phyloP scores from a whole-genome alignment of 2,888 invertebrate species.

The Actias luna region DNA sequence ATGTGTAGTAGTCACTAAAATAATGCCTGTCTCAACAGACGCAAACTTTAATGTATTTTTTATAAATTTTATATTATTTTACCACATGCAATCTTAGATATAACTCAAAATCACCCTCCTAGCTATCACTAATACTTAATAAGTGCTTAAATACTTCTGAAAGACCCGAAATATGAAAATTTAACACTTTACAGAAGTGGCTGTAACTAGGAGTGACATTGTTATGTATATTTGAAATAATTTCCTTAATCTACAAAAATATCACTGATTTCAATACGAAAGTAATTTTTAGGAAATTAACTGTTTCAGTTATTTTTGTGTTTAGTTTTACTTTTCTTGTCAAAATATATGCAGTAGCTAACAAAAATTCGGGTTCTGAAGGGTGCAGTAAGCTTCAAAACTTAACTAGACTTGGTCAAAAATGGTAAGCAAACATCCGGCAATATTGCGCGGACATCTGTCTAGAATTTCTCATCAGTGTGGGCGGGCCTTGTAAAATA shows the following conservation, averaged over 20 bases:
- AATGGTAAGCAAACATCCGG: not conserved
- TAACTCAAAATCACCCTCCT: not conserved
- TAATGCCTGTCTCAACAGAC: not conserved
- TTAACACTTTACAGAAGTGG: not conserved
- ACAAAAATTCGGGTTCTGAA: not conserved
- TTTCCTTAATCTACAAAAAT: not conserved
- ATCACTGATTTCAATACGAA: too few relatives aligned
- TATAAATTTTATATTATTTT: not conserved
- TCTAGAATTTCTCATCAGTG: conserved; percentile 2
- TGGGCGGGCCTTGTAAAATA: not conserved
- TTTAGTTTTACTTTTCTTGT: too few relatives aligned
- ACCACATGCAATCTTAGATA: not conserved
- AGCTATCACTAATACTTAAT: not conserved
- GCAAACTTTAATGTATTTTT: not conserved
- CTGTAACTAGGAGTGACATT: too few relatives aligned
- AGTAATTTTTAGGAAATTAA: too few relatives aligned
- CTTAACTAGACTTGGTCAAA: not conserved
- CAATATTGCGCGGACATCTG: not conserved
- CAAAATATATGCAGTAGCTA: not conserved
- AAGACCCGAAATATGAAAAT: not conserved
- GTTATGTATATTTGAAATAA: too few relatives aligned
- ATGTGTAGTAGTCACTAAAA: not conserved
- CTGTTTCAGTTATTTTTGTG: too few relatives aligned
- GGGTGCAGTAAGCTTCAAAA: not conserved
- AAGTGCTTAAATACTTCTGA: not conserved